phyloP scores from a whole-genome alignment of 2,113 vertebrate genomes.

The Ophthalmolycus amberensis region DNA sequence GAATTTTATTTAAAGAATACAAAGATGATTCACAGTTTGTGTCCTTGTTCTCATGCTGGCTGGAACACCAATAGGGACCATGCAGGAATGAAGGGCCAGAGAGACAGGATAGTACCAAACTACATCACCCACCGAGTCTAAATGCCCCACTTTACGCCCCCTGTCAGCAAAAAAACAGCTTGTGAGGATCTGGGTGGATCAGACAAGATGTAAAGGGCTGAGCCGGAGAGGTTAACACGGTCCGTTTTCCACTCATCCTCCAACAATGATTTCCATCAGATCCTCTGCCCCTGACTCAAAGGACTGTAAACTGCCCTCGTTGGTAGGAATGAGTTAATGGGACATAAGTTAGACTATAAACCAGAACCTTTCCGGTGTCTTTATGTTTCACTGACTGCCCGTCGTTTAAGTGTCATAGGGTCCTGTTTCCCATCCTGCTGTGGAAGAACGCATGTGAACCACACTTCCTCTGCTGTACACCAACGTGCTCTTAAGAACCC shows the following conservation, averaged over 20 bases:
- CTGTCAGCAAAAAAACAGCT: constrained; percentile 21
- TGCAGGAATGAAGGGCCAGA: constrained; percentile 78
- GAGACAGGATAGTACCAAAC: constrained; percentile 67
- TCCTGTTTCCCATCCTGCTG: constrained; percentile 33
- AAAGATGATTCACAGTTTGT: constrained; percentile 84
- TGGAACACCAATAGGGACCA: constrained; percentile 82
- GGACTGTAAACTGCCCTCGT: constrained; percentile 25
- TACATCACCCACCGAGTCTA: constrained; percentile 62
- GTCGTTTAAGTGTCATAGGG: neutral
- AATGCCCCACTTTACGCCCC: constrained; percentile 15
- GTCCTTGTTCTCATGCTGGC: constrained; percentile 84
- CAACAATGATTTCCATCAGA: constrained; percentile 26
- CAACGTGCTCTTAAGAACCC: neutral
- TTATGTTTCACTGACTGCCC: constrained; percentile 19
- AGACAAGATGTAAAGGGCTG: constrained; percentile 48
- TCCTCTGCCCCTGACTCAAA: constrained; percentile 20
- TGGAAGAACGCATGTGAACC: constrained; percentile 45
- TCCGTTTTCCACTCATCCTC: constrained; percentile 14
- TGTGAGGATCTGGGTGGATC: constrained; percentile 51
- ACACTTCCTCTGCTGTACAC: constrained; percentile 3
- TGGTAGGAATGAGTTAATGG: constrained; percentile 29
- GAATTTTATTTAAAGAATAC: constrained; percentile 73
- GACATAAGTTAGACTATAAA: constrained; percentile 18
- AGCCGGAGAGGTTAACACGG: constrained; percentile 40
- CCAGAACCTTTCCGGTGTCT: constrained; percentile 18